A percentile compares a stretch with the other conserved stretches of the same genome.
Conservation (phyloP, 2,888 invertebrate species). For the Chymomyza amoena region DNA sequence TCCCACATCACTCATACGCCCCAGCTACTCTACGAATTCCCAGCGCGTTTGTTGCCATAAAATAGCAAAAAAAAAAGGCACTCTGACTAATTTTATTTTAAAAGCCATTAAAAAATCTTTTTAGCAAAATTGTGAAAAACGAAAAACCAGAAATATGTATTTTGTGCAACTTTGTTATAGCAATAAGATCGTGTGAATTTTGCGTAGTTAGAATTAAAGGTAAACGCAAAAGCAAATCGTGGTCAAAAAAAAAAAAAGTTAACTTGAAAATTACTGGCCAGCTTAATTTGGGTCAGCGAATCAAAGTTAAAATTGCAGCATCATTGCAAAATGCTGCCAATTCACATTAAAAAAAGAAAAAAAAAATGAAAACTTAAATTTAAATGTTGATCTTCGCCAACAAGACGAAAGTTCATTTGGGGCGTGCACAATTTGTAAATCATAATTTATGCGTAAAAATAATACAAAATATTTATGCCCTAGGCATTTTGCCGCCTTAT, state of each 20-base stretch:
- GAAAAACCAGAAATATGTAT: not conserved
- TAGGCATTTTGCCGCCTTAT: constrained; percentile 30
- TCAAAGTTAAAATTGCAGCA: constrained; percentile 47
- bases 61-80: not conserved
- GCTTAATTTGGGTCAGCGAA: constrained; percentile 6
- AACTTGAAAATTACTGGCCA: not conserved
- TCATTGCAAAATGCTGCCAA: constrained; percentile 40
- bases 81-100: not conserved
- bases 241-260: not conserved
- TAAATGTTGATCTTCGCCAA: not conserved
- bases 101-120: not conserved
- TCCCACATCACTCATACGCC: constrained; percentile 55
- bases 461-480: constrained; percentile 40
- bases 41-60: not conserved
- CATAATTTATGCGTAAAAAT: constrained; percentile 57
- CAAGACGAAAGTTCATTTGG: constrained; percentile 32
- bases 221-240: not conserved
- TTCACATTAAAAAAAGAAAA: not conserved
- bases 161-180: not conserved
- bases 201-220: not conserved
- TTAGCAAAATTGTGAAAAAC: constrained; percentile 19
- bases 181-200: not conserved
- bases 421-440: constrained; percentile 53
- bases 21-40: constrained; percentile 5
- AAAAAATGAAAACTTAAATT: not conserved